These are phyloP conservation scores for Agonopterix alstromeriana DNA, from an alignment of 2,888 invertebrate genomes.

Conservation along the genomic window DNA sequence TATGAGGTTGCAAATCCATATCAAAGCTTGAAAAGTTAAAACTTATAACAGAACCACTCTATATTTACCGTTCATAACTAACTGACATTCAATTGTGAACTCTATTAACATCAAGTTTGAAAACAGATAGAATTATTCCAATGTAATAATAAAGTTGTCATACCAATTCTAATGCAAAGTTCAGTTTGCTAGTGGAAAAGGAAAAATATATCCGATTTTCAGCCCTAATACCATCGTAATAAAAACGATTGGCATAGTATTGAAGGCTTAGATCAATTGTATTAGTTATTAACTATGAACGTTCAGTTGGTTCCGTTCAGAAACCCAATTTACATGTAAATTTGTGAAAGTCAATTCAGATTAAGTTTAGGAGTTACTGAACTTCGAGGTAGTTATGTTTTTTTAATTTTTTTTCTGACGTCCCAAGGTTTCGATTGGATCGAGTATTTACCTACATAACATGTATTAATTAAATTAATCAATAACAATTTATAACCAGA, in stretches of 20 bases:
- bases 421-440: no score
- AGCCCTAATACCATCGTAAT: no score
- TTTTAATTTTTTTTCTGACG: no score
- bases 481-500: no score
- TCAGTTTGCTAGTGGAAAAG: constrained; percentile 12
- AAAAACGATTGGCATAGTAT: no score
- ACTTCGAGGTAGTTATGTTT: no score
- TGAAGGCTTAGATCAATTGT: constrained; percentile 10
- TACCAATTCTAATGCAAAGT: constrained; percentile 35
- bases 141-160: constrained; percentile 30
- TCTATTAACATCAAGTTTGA: background rate
- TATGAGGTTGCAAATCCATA: constrained; percentile 28
- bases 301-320: constrained; percentile 54
- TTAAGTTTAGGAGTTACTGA: constrained; percentile 46
- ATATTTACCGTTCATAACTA: constrained; percentile 8
- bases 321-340: constrained; percentile 71
- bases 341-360: constrained; percentile 59
- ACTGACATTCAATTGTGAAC: no score
- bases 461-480: no score
- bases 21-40: constrained; percentile 34
- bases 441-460: no score
- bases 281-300: constrained; percentile 51
- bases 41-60: constrained; percentile 18
- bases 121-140: constrained; percentile 13
- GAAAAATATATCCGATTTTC: no score